These are phyloP conservation scores for Gobionotothen gibberifrons DNA, from an alignment of 2,797 vertebrate genomes.

Conservation along the genomic window DNA sequence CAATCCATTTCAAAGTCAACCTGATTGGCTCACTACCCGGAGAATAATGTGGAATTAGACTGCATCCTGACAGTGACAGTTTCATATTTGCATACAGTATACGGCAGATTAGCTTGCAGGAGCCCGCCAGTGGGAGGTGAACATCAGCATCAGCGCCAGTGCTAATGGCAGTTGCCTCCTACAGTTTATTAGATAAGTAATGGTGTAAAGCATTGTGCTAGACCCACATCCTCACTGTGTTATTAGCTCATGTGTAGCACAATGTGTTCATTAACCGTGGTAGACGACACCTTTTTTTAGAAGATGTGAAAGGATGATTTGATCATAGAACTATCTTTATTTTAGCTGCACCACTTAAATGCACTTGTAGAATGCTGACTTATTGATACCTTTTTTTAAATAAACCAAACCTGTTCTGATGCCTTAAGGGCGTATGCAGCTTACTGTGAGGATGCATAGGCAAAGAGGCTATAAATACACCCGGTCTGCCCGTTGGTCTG, in stretches of 20 bases:
- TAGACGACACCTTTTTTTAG: slow-evolving; percentile 53
- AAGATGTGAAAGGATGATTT: slow-evolving; percentile 37
- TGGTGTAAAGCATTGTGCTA: slow-evolving; percentile 76
- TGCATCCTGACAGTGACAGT: slow-evolving; percentile 82
- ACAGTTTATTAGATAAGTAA: slow-evolving; percentile 84
- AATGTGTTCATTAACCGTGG: slow-evolving; percentile 72
- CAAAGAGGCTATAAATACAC: slow-evolving; percentile 74
- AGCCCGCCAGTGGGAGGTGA: slow-evolving; percentile 72
- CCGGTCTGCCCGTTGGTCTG: slow-evolving; percentile 50
- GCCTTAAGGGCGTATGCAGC: slow-evolving; percentile 53
- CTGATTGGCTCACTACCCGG: slow-evolving; percentile 81
- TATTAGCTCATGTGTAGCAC: slow-evolving; percentile 70
- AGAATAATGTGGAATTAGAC: slow-evolving; percentile 84
- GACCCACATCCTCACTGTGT: slow-evolving; percentile 67
- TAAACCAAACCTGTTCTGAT: slow-evolving; percentile 45
- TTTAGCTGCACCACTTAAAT: slow-evolving; percentile 9
- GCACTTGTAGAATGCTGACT: slow-evolving; percentile 31
- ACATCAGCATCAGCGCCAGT: slow-evolving; percentile 67
- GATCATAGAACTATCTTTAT: slow-evolving; percentile 30
- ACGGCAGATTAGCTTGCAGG: slow-evolving; percentile 76
- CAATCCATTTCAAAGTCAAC: slow-evolving; percentile 88
- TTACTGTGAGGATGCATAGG: slow-evolving; percentile 65
- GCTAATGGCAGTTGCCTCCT: slow-evolving; percentile 79
- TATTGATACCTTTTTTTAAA: slow-evolving; percentile 32
- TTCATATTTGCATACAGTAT: slow-evolving; percentile 83